Conservation (phyloP, 2,797 vertebrate species). For the Rhinogobio ventralis region DNA sequence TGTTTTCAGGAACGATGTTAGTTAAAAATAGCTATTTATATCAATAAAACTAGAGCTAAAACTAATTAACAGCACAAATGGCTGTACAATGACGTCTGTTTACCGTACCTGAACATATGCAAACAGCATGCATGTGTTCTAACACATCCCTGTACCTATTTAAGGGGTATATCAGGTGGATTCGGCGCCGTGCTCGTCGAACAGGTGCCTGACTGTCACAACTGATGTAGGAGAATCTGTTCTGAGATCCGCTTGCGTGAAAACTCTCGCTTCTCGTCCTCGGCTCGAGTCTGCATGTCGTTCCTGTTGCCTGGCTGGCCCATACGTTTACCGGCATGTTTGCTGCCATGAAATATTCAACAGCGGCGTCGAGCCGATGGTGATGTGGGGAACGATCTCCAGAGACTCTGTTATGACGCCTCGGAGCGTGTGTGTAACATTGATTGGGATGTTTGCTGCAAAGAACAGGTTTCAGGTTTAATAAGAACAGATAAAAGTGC, state of each 20-base stretch:
- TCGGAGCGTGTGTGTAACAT: constrained; percentile 21
- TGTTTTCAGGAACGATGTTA: not conserved
- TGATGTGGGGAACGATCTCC: constrained; percentile 9
- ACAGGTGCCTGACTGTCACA: constrained; percentile 12
- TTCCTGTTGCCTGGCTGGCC: constrained; percentile 7
- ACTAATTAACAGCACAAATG: not conserved
- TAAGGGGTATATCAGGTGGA: not conserved
- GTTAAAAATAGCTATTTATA: not conserved
- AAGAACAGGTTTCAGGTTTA: constrained; percentile 33
- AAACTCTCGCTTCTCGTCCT: constrained; percentile 15
- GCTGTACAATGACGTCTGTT: not conserved
- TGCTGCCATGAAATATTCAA: constrained; percentile 52
- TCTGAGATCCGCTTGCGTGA: constrained; percentile 7
- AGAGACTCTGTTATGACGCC: not conserved
- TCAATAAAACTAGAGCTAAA: not conserved
- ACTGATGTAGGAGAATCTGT: constrained; percentile 4
- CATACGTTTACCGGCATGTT: constrained; percentile 25
- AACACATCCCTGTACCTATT: not conserved
- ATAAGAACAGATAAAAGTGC: constrained; percentile 11
- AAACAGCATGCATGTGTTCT: not conserved
- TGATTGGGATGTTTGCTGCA: constrained; percentile 24
- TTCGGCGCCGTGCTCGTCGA: not conserved
- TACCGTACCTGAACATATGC: not conserved
- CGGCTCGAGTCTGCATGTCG: not conserved
- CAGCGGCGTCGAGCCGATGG: not conserved